These are phyloP conservation scores for Menidia menidia DNA, from an alignment of 2,797 vertebrate genomes.

Conservation along the genomic window DNA sequence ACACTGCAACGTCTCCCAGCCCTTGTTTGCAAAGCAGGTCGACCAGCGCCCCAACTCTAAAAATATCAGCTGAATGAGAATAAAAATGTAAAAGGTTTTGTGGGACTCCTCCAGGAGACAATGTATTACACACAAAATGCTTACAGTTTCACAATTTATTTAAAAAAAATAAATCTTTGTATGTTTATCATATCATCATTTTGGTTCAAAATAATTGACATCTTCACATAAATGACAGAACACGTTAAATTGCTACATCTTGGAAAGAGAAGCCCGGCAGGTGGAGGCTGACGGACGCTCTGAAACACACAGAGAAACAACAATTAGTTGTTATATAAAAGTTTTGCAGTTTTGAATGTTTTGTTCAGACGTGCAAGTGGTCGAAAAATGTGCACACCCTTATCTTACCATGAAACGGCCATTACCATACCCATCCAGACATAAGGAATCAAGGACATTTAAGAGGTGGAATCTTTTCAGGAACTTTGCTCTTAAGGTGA, in stretches of 20 bases:
- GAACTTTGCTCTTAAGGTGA: constrained; percentile 92
- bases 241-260: background rate
- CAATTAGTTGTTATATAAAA: background rate
- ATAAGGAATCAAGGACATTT: background rate
- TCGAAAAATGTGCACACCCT: constrained; percentile 12
- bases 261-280: background rate
- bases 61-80: background rate
- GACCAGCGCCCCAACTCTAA: no score
- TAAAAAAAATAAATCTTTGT: background rate
- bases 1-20: no score
- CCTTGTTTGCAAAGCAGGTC: no score
- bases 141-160: background rate
- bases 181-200: background rate
- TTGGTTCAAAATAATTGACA: background rate
- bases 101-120: background rate
- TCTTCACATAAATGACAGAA: background rate
- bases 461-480: constrained; percentile 32
- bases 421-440: constrained; percentile 50
- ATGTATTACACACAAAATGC: background rate
- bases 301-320: constrained; percentile 3
- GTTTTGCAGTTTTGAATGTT: background rate
- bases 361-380: background rate
- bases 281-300: background rate
- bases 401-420: constrained; percentile 47
- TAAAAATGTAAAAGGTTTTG: background rate